These are phyloP conservation scores for Coelopa frigida DNA, from an alignment of 1,140 invertebrate species.

Conservation along the genomic window DNA sequence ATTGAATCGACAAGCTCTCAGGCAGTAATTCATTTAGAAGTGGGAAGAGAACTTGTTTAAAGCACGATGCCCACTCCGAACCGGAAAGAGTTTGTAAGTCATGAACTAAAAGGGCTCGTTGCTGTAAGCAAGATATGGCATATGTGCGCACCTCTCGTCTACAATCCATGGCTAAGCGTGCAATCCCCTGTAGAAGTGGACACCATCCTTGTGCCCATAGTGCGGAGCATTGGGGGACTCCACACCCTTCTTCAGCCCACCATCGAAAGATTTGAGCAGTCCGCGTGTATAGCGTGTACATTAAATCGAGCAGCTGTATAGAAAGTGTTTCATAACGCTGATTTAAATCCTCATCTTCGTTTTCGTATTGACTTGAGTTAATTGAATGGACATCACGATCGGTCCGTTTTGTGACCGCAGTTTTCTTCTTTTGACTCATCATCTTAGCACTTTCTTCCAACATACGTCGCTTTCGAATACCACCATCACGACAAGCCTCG, in stretches of 20 bases:
- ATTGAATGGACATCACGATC: slow-evolving; percentile 12
- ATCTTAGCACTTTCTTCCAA: slow-evolving; percentile 14
- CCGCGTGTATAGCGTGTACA: slow-evolving; percentile 91
- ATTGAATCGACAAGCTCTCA: slow-evolving; percentile 50
- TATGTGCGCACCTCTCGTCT: slow-evolving; percentile 82
- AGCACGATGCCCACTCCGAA: slow-evolving; percentile 90
- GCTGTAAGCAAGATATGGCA: slow-evolving; percentile 85
- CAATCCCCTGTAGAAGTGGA: slow-evolving; percentile 84
- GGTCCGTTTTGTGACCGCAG: slow-evolving; percentile 11
- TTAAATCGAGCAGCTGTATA: slow-evolving; percentile 79
- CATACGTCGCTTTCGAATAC: slow-evolving; percentile 36
- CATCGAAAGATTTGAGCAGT: slow-evolving; percentile 87
- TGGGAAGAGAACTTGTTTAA: slow-evolving; percentile 89
- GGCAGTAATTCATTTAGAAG: slow-evolving; percentile 72
- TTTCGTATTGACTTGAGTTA: slow-evolving; percentile 17
- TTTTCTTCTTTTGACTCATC: slow-evolving; percentile 7
- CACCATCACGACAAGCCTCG: slow-evolving; percentile 70
- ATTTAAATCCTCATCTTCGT: slow-evolving; percentile 34
- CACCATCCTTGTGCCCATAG: slow-evolving; percentile 92
- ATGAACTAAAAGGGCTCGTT: slow-evolving; percentile 84
- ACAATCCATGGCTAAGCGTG: slow-evolving; percentile 87
- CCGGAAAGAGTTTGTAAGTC: slow-evolving; percentile 80
- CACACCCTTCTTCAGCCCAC: slow-evolving; percentile 77
- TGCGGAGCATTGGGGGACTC: slow-evolving; percentile 56
- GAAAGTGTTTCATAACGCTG: slow-evolving; percentile 45